Conservation (phyloP, 2,888 invertebrate species). For the Sicus ferrugineus region DNA sequence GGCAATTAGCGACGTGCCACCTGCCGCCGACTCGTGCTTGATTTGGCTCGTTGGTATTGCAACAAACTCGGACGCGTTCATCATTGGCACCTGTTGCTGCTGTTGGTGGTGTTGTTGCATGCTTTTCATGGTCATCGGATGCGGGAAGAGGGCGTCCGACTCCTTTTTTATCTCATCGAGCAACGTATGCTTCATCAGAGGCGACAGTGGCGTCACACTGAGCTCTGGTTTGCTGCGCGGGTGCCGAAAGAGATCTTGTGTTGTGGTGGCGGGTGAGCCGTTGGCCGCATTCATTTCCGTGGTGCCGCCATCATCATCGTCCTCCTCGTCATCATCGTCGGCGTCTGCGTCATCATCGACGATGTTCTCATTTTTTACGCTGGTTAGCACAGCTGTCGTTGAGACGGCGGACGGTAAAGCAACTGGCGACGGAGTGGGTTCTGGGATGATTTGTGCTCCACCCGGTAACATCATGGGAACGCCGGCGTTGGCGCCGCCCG, state of each 20-base stretch:
- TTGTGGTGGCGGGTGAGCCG: conserved; percentile 12
- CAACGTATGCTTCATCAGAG: conserved; percentile 38
- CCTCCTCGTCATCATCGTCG: conserved; percentile 44
- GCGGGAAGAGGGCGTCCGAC: conserved; percentile 44
- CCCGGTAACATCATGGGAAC: conserved; percentile 55
- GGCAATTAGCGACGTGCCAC: conserved; percentile 43
- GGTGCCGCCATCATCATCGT: conserved; percentile 46
- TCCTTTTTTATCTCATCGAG: conserved; percentile 58
- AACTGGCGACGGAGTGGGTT: conserved; percentile 47
- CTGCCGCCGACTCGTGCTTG: conserved; percentile 55
- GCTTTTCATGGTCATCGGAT: conserved; percentile 34
- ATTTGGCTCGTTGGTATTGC: conserved; percentile 58
- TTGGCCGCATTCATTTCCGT: conserved; percentile 30
- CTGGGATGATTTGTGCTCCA: conserved; percentile 59
- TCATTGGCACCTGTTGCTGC: conserved; percentile 42
- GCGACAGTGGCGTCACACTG: conserved; percentile 51
- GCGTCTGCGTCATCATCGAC: conserved; percentile 48
- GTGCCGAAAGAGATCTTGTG: conserved; percentile 43
- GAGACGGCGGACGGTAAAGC: not conserved
- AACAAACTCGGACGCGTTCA: conserved; percentile 47
- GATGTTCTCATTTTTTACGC: conserved; percentile 58
- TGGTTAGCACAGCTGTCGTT: conserved; percentile 51
- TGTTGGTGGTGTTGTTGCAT: conserved; percentile 2
- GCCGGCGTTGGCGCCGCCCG: conserved; percentile 46
- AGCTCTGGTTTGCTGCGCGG: conserved; percentile 48